phyloP scores from a whole-genome alignment of 2,797 vertebrate genomes.

The Myotis daubentonii region DNA sequence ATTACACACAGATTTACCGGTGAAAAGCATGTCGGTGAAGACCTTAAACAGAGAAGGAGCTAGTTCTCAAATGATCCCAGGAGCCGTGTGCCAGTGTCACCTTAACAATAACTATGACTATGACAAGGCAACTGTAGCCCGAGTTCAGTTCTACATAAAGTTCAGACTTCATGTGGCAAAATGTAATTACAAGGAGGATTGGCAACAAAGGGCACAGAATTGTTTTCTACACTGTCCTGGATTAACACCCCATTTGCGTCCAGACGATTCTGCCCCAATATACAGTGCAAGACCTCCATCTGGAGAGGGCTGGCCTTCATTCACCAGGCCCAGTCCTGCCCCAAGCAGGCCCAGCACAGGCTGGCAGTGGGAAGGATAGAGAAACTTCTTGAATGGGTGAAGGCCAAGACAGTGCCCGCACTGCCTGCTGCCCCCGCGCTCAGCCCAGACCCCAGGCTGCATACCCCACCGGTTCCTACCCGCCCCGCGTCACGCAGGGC shows the following conservation, averaged over 20 bases:
- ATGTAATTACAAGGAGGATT: not conserved
- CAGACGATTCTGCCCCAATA: not conserved
- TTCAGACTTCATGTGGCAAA: not conserved
- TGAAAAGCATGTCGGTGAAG: accelerated
- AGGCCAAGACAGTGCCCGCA: conserved; percentile 4
- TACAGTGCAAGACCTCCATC: not conserved
- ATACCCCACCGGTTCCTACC: not conserved
- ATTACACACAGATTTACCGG: conserved; percentile 8
- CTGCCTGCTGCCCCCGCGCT: not conserved
- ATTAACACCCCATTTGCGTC: not conserved
- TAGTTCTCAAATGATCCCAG: not conserved
- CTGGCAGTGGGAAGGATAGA: accelerated
- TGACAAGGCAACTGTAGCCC: not conserved
- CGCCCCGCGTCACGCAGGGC: not conserved
- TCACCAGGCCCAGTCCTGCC: not conserved
- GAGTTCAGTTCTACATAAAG: not conserved
- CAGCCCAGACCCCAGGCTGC: not conserved
- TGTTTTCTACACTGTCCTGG: not conserved
- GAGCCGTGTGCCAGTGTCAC: conserved; percentile 1
- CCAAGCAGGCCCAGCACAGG: not conserved
- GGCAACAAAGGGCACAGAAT: accelerated
- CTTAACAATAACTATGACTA: not conserved
- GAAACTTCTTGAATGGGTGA: not conserved
- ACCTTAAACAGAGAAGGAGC: conserved; percentile 29
- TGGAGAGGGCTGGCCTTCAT: not conserved